Evolutionary conservation across 1,140 invertebrate species (phyloP).

Genomic region (Drosophila pandora): DNA sequence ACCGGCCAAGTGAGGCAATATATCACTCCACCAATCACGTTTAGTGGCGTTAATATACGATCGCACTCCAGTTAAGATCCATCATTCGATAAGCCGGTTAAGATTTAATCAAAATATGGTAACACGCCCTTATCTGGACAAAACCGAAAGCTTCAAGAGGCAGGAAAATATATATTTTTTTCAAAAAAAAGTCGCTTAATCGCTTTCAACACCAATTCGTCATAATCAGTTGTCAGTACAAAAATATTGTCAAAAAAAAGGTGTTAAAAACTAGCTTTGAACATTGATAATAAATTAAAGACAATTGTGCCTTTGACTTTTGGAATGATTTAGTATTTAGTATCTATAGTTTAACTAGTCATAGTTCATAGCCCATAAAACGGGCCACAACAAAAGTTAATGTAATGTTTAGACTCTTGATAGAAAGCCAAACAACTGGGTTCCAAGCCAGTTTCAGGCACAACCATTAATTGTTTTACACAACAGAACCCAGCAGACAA

Average conservation of each 20-base stretch:
- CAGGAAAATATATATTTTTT: background rate
- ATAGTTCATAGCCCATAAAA: no score
- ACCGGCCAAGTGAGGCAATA: conserved; percentile 48
- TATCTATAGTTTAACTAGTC: no score
- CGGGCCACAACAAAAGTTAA: background rate
- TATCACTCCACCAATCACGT: conserved; percentile 47
- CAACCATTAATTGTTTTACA: background rate
- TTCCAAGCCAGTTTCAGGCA: background rate
- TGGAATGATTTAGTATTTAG: no score
- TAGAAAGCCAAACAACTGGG: background rate
- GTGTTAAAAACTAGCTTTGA: background rate
- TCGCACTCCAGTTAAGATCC: conserved; percentile 22
- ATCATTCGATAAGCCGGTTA: conserved; percentile 45
- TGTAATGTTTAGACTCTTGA: background rate
- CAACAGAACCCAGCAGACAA: background rate
- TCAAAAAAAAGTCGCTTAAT: background rate
- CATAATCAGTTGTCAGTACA: background rate
- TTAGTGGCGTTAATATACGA: conserved; percentile 53
- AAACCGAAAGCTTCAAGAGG: background rate
- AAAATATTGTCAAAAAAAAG: background rate
- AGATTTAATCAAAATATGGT: conserved; percentile 42
- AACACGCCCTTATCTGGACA: conserved; percentile 15
- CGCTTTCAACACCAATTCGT: background rate
- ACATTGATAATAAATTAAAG: background rate
- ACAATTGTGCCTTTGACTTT: no score